A percentile compares a stretch with the other conserved stretches of the same genome.
Conservation (phyloP, 2,888 invertebrate species). For the Thecophora atra region DNA sequence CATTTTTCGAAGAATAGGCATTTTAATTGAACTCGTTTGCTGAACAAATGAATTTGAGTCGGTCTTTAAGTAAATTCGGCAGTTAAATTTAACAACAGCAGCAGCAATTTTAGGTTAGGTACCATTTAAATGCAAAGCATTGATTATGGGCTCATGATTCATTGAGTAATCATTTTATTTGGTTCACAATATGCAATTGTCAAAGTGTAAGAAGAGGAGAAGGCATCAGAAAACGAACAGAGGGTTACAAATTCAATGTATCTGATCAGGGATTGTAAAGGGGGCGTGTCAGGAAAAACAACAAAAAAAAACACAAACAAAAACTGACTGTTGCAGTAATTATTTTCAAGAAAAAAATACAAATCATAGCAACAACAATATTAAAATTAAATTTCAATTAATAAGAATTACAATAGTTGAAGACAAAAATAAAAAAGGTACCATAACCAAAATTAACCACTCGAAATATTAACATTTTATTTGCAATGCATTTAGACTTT, state of each 20-base stretch:
- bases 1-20: not conserved
- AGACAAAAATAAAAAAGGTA: no score
- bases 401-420: no score
- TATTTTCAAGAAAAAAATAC: not conserved
- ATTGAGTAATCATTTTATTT: slow-evolving; percentile 7
- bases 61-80: no score
- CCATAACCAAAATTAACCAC: no score
- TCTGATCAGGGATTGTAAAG: slow-evolving; percentile 9
- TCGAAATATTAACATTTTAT: no score
- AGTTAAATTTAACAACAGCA: no score
- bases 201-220: not conserved
- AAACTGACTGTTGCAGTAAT: not conserved
- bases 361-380: not conserved
- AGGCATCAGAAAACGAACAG: no score
- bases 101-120: no score
- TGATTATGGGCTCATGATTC: not conserved
- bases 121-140: not conserved
- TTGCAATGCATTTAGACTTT: no score
- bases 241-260: no score
- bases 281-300: slow-evolving; percentile 11
- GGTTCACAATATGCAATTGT: no score
- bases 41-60: not conserved
- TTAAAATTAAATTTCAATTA: no score
- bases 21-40: slow-evolving; percentile 2
- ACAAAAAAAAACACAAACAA: not conserved